Conservation (phyloP, 2,888 invertebrate species). For the Tetrapedia diversipes region DNA sequence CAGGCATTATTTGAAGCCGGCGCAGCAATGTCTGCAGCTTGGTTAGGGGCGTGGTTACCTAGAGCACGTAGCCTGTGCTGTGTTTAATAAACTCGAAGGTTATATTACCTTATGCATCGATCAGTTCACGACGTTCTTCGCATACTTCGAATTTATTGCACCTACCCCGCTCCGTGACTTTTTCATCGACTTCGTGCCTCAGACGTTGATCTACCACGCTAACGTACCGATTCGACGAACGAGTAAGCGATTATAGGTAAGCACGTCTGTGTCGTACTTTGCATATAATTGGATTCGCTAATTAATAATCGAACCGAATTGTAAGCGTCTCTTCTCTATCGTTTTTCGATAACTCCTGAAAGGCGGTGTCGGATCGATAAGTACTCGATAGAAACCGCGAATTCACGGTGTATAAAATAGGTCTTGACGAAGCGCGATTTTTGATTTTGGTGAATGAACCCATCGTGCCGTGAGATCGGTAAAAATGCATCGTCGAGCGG, state of each 20-base stretch:
- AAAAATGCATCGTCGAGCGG: constrained; percentile 5
- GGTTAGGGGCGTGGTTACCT: background rate
- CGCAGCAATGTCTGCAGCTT: background rate
- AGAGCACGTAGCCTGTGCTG: background rate
- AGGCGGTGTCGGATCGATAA: constrained; percentile 2
- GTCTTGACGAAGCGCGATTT: background rate
- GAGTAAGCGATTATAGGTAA: background rate
- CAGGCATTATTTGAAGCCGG: background rate
- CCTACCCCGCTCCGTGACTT: background rate
- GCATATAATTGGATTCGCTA: background rate
- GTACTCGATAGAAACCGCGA: background rate
- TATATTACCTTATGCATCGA: background rate
- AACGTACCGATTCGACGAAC: background rate
- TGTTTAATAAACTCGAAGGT: background rate
- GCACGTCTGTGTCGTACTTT: background rate
- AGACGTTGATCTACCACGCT: too few relatives aligned
- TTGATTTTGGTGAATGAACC: constrained; percentile 17
- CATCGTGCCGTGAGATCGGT: background rate
- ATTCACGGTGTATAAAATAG: background rate
- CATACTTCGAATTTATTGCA: background rate
- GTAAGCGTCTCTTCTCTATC: too few relatives aligned
- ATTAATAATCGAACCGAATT: background rate
- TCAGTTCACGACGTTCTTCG: background rate
- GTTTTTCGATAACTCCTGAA: too few relatives aligned
- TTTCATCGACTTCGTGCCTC: background rate